Base-by-base conservation (phyloP, 2,888 invertebrate genomes). In the Tipula confusa region DNA sequence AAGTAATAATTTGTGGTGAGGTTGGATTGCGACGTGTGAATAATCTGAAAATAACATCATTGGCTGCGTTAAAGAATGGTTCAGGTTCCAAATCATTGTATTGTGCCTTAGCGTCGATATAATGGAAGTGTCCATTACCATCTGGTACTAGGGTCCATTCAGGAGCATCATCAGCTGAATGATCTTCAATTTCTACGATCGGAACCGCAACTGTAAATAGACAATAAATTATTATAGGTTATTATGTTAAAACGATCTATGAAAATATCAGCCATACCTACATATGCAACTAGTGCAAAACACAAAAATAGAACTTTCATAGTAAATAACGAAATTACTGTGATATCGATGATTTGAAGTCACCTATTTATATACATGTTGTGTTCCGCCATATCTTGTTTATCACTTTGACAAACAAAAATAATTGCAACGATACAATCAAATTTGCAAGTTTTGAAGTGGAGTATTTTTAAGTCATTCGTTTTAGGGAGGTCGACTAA, bases 1-100 rank as follows among this genome's bases (percentile, higher is more conserved):
- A 15, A 7, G 84, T 84, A n/a, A 86, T 79, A 28, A 85, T 48
- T 79, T 85, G 84, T 0, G 85, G 85, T 11, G 36, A 36, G 1
- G 9, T 82, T 0, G 86, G 82, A 36, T 82, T 82, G 15, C 31
- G 2, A 3, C 31, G 29, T 15, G 82, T 82, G 18, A 82, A 36
- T 11, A 82, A 6, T 18, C 29, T 11, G 7, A 36, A 82, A 1
- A 31, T 82, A 1, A 82, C 9, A 36, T 82, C 82, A 5, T 5
- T 15, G 15, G n/a, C 82, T 3, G 82, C 31, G 18, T 82, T 33
- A 18, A 82, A 82, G 11, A 82, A 82, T 7, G 29, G 29, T 36
- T 82, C 82, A 7, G 24, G 18, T 82, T 82, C 82, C 1, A 1
- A 4, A n/a, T 80, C 80, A 15, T 80, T 15, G 2, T 15, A n/a